These are phyloP conservation scores for Ia io DNA, from an alignment of 2,113 vertebrate species.

Conservation along the genomic window DNA sequence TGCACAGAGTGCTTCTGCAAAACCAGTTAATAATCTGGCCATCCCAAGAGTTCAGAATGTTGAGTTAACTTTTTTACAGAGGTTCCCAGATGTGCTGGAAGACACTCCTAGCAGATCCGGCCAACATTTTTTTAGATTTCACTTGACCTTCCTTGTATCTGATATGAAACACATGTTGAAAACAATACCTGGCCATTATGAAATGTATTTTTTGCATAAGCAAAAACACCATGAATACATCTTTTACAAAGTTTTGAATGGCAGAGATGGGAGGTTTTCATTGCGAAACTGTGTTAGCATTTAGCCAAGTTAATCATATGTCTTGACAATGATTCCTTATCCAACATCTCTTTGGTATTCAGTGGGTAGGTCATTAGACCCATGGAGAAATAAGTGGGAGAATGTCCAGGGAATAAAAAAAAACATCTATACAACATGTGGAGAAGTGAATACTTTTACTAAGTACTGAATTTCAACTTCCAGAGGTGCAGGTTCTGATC, in stretches of 20 bases:
- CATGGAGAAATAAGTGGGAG: conserved; percentile 51
- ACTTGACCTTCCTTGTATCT: conserved; percentile 53
- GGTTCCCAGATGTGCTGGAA: conserved; percentile 68
- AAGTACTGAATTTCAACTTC: conserved; percentile 36
- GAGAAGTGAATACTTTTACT: background rate
- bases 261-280: conserved; percentile 25
- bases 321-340: conserved; percentile 53
- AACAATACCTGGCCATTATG: conserved; percentile 40
- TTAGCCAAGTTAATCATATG: conserved; percentile 63
- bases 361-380: conserved; percentile 43
- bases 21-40: conserved; percentile 59
- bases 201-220: conserved; percentile 41
- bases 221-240: background rate
- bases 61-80: conserved; percentile 70
- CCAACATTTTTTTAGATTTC: conserved; percentile 41
- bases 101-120: background rate
- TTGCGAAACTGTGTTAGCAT: conserved; percentile 15
- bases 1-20: conserved; percentile 56
- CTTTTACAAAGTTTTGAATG: conserved; percentile 54
- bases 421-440: conserved; percentile 35
- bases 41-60: conserved; percentile 55
- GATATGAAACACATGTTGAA: conserved; percentile 68
- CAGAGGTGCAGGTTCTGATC: conserved; percentile 24
- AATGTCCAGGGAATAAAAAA: conserved; percentile 44
- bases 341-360: conserved; percentile 51